A percentile compares a stretch with the other conserved stretches of the same genome.
phyloP scores from a whole-genome alignment of 2,113 vertebrate genomes.

The Ammodytes marinus region DNA sequence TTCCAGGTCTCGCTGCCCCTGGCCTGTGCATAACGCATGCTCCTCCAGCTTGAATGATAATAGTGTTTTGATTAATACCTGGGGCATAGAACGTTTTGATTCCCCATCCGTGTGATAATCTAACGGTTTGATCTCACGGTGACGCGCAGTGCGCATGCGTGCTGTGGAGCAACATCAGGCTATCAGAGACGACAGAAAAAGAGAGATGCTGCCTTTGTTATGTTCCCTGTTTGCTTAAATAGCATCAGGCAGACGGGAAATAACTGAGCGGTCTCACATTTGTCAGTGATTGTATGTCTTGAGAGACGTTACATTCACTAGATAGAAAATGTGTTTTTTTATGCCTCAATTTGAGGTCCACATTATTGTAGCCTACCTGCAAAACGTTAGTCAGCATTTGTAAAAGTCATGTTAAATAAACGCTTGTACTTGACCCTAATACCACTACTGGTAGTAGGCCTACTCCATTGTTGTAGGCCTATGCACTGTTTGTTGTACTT shows the following conservation, averaged over 20 bases:
- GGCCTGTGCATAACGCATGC: neutral
- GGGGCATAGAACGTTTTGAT: neutral
- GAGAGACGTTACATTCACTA: neutral
- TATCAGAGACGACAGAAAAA: slow-evolving; percentile 25
- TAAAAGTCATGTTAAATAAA: neutral
- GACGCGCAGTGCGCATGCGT: slow-evolving; percentile 44
- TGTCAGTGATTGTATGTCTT: neutral
- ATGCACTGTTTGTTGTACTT: too few species aligned
- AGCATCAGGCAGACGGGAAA: neutral
- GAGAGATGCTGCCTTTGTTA: rapidly evolving
- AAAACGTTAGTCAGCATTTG: neutral
- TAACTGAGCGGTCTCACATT: neutral
- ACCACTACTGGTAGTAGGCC: neutral
- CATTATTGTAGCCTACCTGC: neutral
- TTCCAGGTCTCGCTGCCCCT: slow-evolving; percentile 36
- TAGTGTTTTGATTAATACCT: neutral
- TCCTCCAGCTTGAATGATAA: neutral
- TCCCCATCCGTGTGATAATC: neutral
- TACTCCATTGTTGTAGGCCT: neutral
- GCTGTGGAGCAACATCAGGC: neutral
- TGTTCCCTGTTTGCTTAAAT: slow-evolving; percentile 19
- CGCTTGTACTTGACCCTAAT: neutral
- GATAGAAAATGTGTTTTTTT: neutral
- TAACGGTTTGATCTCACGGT: neutral
- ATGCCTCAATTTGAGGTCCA: neutral